Evolutionary conservation across 2,797 vertebrate species (phyloP), one percentile per base, ranked within the genome.

Genomic region (Girardinus metallicus): DNA sequence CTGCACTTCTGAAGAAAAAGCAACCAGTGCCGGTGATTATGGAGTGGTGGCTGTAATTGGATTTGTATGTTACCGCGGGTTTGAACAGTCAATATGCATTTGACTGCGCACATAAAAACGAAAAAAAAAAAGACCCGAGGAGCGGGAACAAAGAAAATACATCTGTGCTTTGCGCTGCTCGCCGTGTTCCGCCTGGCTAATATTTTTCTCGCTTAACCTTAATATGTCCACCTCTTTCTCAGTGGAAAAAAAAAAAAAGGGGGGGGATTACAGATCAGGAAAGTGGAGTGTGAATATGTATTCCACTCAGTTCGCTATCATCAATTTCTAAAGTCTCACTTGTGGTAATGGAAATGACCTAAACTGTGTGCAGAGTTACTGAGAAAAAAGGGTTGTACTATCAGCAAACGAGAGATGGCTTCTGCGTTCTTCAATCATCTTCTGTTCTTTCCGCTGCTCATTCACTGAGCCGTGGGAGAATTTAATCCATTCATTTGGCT

Each of bases 331-430:
- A 82, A 83, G 70, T 86, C 89, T 86, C 82, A 44, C 77, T 76
- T 66, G 70, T 80, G 76, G 85, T 92, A 93, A 92, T 93, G 89
- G 92, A 94, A 94, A 93, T 89, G 80, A 88, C 80, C 81, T 83
- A 85, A 89, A 90, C 85, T 94, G 87, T 92, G 84, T 91, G 88
- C 87, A 74, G 81, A 91, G 79, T 87, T 83, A 91, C 87, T 34
- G 74, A 88, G 83, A 83, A 86, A 81, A 81, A 76, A 79, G 62
- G 57, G 68, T 80, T 88, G 49, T 68, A 36, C 75, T 82, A 88
- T 89, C 84, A 81, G 79, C 18, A 34, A 79, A 85, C 66, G 78
- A 85, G 84, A 77, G 60, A 88, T 74, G 78, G 87, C 73, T 88
- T 83, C 64, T 70, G 41, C 36, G 51, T 85, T 86, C 70, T 81